phyloP scores from a whole-genome alignment of 2,113 vertebrate species.

The Pelodiscus sinensis region DNA sequence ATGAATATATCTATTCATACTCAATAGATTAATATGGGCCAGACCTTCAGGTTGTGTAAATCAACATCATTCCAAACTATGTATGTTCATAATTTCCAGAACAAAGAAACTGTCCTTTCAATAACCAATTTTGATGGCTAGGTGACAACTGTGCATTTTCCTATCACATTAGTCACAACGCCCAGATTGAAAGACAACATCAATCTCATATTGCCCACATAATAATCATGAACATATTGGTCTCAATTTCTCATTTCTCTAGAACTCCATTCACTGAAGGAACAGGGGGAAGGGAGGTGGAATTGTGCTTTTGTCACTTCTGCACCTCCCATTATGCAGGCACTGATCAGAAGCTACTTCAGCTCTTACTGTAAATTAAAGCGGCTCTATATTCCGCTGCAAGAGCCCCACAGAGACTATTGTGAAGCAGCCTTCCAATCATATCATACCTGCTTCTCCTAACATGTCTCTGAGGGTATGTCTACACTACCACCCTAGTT shows the following conservation, averaged over 20 bases:
- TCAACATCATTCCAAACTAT: neutral
- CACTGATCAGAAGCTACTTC: neutral
- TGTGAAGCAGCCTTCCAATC: neutral
- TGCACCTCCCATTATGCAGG: neutral
- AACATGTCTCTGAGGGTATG: neutral
- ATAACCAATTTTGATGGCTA: neutral
- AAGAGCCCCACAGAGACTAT: neutral
- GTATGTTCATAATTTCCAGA: neutral
- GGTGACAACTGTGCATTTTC: neutral
- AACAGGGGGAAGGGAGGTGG: neutral
- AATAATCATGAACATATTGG: neutral
- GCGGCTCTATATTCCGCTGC: neutral
- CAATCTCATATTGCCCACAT: neutral
- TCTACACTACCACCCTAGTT: too few relatives aligned
- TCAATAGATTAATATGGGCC: neutral
- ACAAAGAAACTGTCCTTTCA: neutral
- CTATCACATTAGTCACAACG: accelerated
- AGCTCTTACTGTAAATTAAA: neutral
- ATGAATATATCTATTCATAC: neutral
- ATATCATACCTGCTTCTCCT: too few relatives aligned
- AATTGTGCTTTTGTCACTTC: neutral
- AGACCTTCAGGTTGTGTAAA: neutral
- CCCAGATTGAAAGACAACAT: neutral
- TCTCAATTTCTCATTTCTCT: neutral
- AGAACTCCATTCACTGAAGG: neutral